Base-by-base conservation (phyloP, 2,797 vertebrate genomes). In the Meda fulgida region DNA sequence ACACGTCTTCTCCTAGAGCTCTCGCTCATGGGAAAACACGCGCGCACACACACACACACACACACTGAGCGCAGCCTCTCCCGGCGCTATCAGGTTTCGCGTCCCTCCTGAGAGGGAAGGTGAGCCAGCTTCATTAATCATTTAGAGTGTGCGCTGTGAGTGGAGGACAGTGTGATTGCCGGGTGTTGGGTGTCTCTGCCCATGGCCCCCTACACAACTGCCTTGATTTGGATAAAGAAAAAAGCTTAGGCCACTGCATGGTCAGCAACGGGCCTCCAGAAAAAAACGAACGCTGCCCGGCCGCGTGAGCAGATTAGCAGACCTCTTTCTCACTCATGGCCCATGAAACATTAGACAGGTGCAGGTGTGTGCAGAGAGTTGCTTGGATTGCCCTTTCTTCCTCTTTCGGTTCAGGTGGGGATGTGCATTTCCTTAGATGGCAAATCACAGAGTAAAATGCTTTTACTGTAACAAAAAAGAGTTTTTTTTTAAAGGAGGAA, bases 71-170 rank as follows among this genome's bases (percentile, higher is more conserved):
- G 34, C 73, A 89, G 85, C 75, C 78, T 90, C 86, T 89, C 86
- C 79, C 63, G 76, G 84, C 84, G 71, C 87, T 88, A 90, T 90
- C 86, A 63, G 86, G 86, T 90, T 86, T 88, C 89, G 87, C 87
- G 84, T 90, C 86, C 86, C 89, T 90, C 89, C 89, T 85, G 86
- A 90, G 89, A 90, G 89, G 86, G 87, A 90, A 90, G 89, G 87
- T 90, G 89, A 90, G 89, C 89, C 87, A 87, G 82, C 84, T 88
- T 88, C 89, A 90, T 90, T 84, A 90, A 90, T 90, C 89, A 90
- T 90, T 90, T 88, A 90, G 89, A 90, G 87, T 88, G 89, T 88
- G 87, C 89, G 70, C 89, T 87, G 89, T 87, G 89, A 88, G 89
- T 90, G 89, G 87, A 90, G 89, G 87, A 88, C 87, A 90, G 89